Percentiles rank a stretch among this genome's conserved stretches.
phyloP scores from a whole-genome alignment of 2,797 vertebrate genomes.

The Lateolabrax maculatus region DNA sequence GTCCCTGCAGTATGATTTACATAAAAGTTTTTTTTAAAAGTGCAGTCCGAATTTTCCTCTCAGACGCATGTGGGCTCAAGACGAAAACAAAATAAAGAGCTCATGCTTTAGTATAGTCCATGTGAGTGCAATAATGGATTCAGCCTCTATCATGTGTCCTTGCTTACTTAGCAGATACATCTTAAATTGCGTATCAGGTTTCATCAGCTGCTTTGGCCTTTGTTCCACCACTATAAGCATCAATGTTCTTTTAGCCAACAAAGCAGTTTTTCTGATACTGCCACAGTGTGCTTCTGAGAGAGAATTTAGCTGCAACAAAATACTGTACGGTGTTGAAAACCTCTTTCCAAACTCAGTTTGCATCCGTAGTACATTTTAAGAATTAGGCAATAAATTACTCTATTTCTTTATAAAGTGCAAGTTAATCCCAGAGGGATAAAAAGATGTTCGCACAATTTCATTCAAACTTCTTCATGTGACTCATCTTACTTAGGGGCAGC shows the following conservation, averaged over 20 bases:
- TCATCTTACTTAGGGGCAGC: slow-evolving; percentile 28
- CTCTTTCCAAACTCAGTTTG: slow-evolving; percentile 10
- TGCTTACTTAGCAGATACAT: slow-evolving; percentile 49
- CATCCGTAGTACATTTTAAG: slow-evolving; percentile 46
- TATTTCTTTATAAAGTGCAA: slow-evolving; percentile 20
- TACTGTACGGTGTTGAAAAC: not conserved
- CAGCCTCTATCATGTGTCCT: slow-evolving; percentile 23
- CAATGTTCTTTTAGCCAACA: slow-evolving; percentile 41
- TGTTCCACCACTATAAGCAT: slow-evolving; percentile 23
- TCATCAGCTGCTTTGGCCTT: slow-evolving; percentile 45
- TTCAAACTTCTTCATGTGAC: slow-evolving; percentile 37
- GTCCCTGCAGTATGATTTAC: slow-evolving; percentile 43
- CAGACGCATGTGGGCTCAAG: slow-evolving; percentile 13
- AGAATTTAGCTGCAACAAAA: slow-evolving; percentile 24
- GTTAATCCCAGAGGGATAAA: slow-evolving; percentile 21
- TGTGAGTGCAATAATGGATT: slow-evolving; percentile 26
- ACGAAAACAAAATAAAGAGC: slow-evolving; percentile 29
- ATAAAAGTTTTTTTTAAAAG: slow-evolving; percentile 60
- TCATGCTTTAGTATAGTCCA: not conserved
- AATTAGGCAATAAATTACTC: slow-evolving; percentile 42
- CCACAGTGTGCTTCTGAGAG: slow-evolving; percentile 11
- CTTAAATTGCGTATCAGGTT: slow-evolving; percentile 46
- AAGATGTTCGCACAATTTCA: slow-evolving; percentile 42
- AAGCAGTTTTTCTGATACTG: slow-evolving; percentile 43
- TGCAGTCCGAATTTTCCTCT: slow-evolving; percentile 23